A percentile compares a stretch with the other conserved stretches of the same genome.
Conservation (phyloP, 2,113 vertebrate species). For the Sus scrofa region DNA sequence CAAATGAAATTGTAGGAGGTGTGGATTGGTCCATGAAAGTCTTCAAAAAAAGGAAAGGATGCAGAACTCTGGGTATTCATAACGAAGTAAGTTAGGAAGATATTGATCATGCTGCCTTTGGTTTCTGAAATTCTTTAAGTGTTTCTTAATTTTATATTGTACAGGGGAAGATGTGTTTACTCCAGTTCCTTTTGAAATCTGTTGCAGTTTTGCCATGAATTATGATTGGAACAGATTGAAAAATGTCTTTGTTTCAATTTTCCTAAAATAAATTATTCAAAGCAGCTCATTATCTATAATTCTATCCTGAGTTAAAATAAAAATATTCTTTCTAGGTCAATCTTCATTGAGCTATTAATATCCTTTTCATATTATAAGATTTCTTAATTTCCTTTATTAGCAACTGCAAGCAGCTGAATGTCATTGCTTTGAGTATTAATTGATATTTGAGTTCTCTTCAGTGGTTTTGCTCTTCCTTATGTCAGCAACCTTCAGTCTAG, state of each 20-base stretch:
- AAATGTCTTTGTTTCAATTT: conserved; percentile 55
- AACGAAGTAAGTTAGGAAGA: background rate
- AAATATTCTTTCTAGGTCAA: conserved; percentile 79
- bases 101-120: background rate
- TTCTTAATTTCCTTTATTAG: conserved; percentile 73
- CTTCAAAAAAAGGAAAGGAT: background rate
- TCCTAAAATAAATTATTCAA: conserved; percentile 70
- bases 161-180: background rate
- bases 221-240: conserved; percentile 35
- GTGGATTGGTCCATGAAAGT: background rate
- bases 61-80: background rate
- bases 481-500: background rate
- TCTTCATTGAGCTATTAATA: conserved; percentile 83
- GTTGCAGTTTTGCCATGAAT: conserved; percentile 26
- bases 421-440: conserved; percentile 55
- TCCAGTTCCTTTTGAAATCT: background rate
- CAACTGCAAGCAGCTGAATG: conserved; percentile 47
- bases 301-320: conserved; percentile 74
- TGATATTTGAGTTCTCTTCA: conserved; percentile 47
- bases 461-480: background rate
- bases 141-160: conserved; percentile 54
- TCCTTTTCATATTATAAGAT: conserved; percentile 68
- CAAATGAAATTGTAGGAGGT: background rate
- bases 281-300: conserved; percentile 70
- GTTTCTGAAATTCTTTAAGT: background rate